Conservation (phyloP, 1,140 invertebrate genomes). For the Aradophagus sp. region DNA sequence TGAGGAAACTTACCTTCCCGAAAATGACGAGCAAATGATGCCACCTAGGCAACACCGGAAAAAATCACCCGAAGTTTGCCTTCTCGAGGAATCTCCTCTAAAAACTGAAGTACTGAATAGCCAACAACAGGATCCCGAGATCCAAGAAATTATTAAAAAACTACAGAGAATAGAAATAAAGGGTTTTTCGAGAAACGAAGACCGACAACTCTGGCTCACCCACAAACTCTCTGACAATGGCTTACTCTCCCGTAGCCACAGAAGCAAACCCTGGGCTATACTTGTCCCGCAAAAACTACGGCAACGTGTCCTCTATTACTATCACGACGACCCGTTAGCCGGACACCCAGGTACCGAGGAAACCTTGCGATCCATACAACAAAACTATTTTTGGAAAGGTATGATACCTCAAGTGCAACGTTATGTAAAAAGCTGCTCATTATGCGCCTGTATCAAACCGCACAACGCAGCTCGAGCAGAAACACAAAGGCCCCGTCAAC, state of each 20-base stretch:
- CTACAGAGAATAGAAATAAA: too few species aligned
- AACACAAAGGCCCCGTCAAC: slow-evolving; percentile 2
- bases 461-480: neutral
- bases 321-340: slow-evolving; percentile 34
- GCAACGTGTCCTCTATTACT: slow-evolving; percentile 19
- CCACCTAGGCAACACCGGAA: too few species aligned
- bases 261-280: neutral
- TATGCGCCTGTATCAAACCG: slow-evolving; percentile 10
- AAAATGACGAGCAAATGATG: too few species aligned
- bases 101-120: too few species aligned
- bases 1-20: neutral
- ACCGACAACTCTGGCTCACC: too few species aligned
- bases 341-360: slow-evolving; percentile 48
- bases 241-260: neutral
- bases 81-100: too few species aligned
- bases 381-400: neutral
- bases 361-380: slow-evolving; percentile 12
- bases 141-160: too few species aligned
- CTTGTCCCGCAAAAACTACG: neutral
- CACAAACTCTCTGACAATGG: too few species aligned
- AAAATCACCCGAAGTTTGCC: too few species aligned
- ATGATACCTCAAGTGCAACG: neutral
- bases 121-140: too few species aligned
- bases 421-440: slow-evolving; percentile 1
- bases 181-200: too few species aligned